Evolutionary conservation across 2,113 vertebrate species (phyloP).

Genomic region (Pterocles burchelli): DNA sequence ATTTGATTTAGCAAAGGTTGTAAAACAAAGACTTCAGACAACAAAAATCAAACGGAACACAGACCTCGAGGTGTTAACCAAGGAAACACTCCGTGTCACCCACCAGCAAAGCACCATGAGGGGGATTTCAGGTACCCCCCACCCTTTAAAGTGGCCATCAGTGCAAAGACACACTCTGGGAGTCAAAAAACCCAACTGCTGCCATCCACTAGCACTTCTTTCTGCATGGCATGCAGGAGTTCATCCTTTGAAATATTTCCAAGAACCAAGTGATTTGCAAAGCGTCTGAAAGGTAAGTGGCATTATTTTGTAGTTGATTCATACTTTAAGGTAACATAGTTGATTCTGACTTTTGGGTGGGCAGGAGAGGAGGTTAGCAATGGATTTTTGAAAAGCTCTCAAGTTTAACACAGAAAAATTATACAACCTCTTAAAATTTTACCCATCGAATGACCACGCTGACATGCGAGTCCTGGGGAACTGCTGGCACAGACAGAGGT

Average conservation of each 20-base stretch:
- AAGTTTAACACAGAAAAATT: not conserved
- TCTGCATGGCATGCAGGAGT: slow-evolving; percentile 18
- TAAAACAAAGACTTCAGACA: slow-evolving; percentile 64
- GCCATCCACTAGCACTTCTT: not conserved
- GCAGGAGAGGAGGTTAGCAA: not conserved
- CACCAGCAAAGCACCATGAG: slow-evolving; percentile 76
- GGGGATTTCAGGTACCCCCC: slow-evolving; percentile 64
- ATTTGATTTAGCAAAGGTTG: slow-evolving; percentile 59
- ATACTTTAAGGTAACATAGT: accelerated
- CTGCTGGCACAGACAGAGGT: not conserved
- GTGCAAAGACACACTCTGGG: slow-evolving; percentile 74
- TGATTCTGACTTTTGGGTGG: not conserved
- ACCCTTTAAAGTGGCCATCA: slow-evolving; percentile 75
- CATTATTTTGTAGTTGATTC: not conserved
- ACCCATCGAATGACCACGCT: not conserved
- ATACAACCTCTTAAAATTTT: not conserved
- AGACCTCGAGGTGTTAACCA: slow-evolving; percentile 24
- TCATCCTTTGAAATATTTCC: not conserved
- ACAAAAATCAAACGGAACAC: slow-evolving; percentile 50
- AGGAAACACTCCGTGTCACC: slow-evolving; percentile 55
- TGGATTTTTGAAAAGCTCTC: not conserved
- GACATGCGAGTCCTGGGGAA: not conserved
- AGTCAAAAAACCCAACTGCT: slow-evolving; percentile 23
- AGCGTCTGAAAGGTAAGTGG: not conserved
- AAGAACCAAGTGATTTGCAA: not conserved